phyloP scores from a whole-genome alignment of 2,888 invertebrate species.

The Cantharis rufa region DNA sequence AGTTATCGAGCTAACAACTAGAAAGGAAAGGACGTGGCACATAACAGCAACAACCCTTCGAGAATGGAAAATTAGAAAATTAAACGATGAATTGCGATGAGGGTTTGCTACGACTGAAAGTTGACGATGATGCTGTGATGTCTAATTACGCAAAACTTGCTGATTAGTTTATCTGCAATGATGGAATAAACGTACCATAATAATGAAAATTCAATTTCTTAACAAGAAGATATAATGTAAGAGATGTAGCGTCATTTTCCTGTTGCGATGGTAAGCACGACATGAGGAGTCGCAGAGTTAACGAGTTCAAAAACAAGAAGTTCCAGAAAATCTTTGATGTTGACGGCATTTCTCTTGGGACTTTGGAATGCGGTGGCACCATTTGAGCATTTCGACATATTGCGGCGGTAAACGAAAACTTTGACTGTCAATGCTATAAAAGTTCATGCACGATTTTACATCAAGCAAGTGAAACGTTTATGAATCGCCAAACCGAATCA shows the following conservation, averaged over 20 bases:
- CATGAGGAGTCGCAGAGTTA: constrained; percentile 32
- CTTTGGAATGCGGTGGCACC: constrained; percentile 3
- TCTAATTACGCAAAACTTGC: constrained; percentile 22
- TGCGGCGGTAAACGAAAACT: constrained; percentile 24
- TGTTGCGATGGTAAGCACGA: constrained; percentile 38
- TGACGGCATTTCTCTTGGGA: constrained; percentile 24
- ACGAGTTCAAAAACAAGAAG: constrained; percentile 25
- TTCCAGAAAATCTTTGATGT: constrained; percentile 26
- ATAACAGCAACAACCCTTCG: constrained; percentile 14
- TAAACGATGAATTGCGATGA: constrained; percentile 25
- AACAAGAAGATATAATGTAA: constrained; percentile 30
- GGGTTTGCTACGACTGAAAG: constrained; percentile 2
- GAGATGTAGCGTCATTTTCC: constrained; percentile 20
- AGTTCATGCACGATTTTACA: constrained; percentile 1
- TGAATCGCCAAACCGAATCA: background rate
- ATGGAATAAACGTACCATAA: constrained; percentile 39
- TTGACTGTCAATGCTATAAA: constrained; percentile 21
- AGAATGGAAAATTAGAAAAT: constrained; percentile 11
- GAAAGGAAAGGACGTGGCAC: constrained; percentile 38
- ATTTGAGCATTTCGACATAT: constrained; percentile 26
- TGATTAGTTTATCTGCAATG: constrained; percentile 19
- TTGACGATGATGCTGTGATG: background rate
- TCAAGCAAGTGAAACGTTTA: background rate
- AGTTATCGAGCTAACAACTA: constrained; percentile 38
- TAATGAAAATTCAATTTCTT: constrained; percentile 40